Base-by-base conservation (phyloP, 2,888 invertebrate genomes). In the Biston betularia region DNA sequence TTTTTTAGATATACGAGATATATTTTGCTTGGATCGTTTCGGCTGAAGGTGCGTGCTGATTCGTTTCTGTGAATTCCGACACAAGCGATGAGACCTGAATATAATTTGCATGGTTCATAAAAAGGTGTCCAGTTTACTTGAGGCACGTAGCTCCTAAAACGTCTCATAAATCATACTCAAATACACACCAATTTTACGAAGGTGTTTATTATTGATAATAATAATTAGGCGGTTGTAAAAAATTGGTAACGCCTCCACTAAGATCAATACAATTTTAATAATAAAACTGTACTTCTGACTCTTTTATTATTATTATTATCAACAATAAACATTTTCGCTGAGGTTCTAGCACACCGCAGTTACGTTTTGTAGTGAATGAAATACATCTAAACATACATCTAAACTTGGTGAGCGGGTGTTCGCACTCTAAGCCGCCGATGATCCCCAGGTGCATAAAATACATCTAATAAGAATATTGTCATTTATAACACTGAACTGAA, bases 51-150 rank as follows among this genome's bases (percentile, higher is more conserved):
- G 72, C 73, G 69, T 77, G 79, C 78, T 72, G 75, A 74, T 73
- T 73, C 75, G 81, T 77, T 87, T 82, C 79, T 62, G 83, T 90
- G 90, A 87, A 88, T 86, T 90, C 87, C 83, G 86, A 87, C 86
- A 85, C 84, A 78, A 78, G 71, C 74, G 76, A 79, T 84, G 84
- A 84, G 85, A 85, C 83, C 82, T 69, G 65, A 67, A 62, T 45
- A 49, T 54, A 54, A 44, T 52, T 60, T 68, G 63, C 66, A 50
- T 49, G 57, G 48, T 50, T 65, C 35, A 60, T 45, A 48, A 34
- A 59, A 33, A 68, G 45, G 66, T 69, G 71, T 68, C 67, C 71
- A 71, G 65, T 72, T 75, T 68, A 76, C 74, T 76, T 76, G 69
- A 78, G 12, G 33, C 40, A 6, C 33, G 34, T 77, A 78, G 77